Base-by-base conservation (phyloP, 1,140 invertebrate genomes). In the Goniozus legneri region DNA sequence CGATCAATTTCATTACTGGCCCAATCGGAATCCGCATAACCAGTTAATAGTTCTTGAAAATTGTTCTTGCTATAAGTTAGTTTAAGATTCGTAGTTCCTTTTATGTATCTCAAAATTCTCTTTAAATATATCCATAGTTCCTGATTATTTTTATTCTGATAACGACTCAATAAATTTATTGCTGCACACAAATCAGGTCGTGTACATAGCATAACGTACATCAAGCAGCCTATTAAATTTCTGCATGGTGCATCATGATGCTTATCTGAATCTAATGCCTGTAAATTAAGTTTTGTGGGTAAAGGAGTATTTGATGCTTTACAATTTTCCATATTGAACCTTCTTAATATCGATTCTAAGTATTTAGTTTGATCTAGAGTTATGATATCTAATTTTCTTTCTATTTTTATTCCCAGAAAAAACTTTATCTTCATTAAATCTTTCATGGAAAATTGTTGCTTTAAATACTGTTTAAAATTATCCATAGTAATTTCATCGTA, bases 1-100 rank as follows among this genome's bases (percentile, higher is more conserved):
- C 47, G 27, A 15, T 49, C 39, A 2, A 27, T 12, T 16, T 36
- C 33, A 20, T 20, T 13, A 6, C 30, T 31, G 4, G n/a, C 48
- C 30, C 35, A 50, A 31, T 50, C 42, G 3, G 42, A 14, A 36
- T 44, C 42, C 1, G 38, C 48, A 32, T 50, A 50, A 2, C 33
- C 48, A 15, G 3, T 13, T 21, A 50, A 3, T 13, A 32, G 12
- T 14, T 44, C 13, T 1, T 20, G 8, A 16, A 16, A 36, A 16
- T 42, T 3, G 18, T n/a, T 14, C 27, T 16, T 16, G 10, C 14
- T 7, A 44, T 21, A 44, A 16, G 2, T 38, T 14, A 50, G 37
- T 19, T 30, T 33, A 24, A 39, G 7, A 15, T 49, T 3, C 2
- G 27, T 31, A 2, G 47, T 30, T 3, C 40, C 47, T 31, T 43